These are phyloP conservation scores for Cebus imitator DNA, from an alignment of 2,113 vertebrate genomes.

Conservation along the genomic window DNA sequence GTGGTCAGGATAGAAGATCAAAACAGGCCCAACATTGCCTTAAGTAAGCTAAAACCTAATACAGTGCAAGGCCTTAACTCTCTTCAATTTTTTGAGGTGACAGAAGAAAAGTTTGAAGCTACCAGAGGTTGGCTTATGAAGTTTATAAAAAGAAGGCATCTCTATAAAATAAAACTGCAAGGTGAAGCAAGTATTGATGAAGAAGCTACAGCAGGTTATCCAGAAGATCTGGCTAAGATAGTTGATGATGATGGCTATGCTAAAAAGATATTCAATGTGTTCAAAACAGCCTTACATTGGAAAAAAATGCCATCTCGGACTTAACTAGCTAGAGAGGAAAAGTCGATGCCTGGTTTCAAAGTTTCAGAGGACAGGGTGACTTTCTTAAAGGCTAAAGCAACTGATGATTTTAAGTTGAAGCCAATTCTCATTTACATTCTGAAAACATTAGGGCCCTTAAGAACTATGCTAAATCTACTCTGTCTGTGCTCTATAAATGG, in stretches of 20 bases:
- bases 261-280: background rate
- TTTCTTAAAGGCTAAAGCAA: background rate
- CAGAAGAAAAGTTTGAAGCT: background rate
- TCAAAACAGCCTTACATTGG: background rate
- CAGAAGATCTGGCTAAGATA: background rate
- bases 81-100: background rate
- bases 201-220: background rate
- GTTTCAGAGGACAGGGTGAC: background rate
- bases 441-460: background rate
- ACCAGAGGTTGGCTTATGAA: background rate
- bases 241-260: background rate
- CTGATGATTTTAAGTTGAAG: background rate
- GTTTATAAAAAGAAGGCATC: background rate
- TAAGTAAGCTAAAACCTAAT: background rate
- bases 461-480: background rate
- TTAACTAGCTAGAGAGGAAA: background rate
- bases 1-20: background rate
- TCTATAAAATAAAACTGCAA: background rate
- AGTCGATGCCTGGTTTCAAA: background rate
- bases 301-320: background rate
- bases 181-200: background rate
- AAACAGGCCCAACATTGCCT: background rate
- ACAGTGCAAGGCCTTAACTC: background rate
- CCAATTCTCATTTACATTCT: background rate
- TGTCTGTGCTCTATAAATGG: background rate